Conservation (phyloP, 2,797 vertebrate genomes). For the Pseudochromis fuscus region DNA sequence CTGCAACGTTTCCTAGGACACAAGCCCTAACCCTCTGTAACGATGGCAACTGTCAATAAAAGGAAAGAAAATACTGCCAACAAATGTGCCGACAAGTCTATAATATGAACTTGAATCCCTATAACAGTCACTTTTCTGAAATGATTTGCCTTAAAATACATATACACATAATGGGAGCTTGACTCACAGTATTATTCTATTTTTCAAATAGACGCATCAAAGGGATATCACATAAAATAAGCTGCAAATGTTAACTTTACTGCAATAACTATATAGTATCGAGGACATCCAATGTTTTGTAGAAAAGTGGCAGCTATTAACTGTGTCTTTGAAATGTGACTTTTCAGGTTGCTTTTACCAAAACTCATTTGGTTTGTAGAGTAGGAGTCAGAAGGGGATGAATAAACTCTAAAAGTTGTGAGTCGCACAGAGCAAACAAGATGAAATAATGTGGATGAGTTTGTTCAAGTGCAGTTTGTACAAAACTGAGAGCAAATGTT, state of each 20-base stretch:
- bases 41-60: slow-evolving; percentile 74
- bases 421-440: not conserved
- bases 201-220: slow-evolving; percentile 2
- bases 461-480: not conserved
- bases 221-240: not conserved
- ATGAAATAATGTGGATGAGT: not conserved
- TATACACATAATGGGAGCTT: slow-evolving; percentile 9
- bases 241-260: not conserved
- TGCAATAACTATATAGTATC: not conserved
- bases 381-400: not conserved
- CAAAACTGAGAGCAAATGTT: not conserved
- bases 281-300: not conserved
- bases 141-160: slow-evolving; percentile 25
- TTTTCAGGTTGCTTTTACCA: not conserved
- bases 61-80: slow-evolving; percentile 45
- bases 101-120: slow-evolving; percentile 45
- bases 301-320: not conserved
- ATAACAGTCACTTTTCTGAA: not conserved
- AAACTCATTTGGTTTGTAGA: not conserved
- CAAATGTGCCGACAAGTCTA: slow-evolving; percentile 51
- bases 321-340: not conserved
- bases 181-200: not conserved
- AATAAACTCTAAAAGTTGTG: not conserved
- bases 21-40: slow-evolving; percentile 69
- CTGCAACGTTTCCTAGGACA: slow-evolving; percentile 69